Base-by-base conservation (phyloP, 2,888 invertebrate species). In the Cheiracanthium punctorium region DNA sequence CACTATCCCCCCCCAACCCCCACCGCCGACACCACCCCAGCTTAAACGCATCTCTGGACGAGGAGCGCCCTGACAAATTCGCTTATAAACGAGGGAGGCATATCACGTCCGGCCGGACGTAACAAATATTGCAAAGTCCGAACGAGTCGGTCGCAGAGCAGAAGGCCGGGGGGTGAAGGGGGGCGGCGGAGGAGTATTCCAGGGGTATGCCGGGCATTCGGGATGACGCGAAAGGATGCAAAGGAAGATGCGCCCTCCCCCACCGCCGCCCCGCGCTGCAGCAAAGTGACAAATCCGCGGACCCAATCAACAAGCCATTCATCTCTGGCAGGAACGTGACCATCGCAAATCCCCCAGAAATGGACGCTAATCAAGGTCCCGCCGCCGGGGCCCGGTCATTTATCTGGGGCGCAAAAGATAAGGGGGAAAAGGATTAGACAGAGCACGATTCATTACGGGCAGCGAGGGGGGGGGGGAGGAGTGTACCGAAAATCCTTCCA, bases 291-390 rank as follows among this genome's bases (percentile, higher is more conserved):
- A 58, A 58, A 58, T 58, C 58, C 58, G 17, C 4, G 14, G 24
- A 72, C 74, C 84, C 79, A 85, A 85, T 85, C 84, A 85, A 79
- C 84, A 79, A 85, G 79, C 84, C 84, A 85, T 85, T 85, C 84
- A 85, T 85, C 84, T 85, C 79, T 58, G 37, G 29, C 69, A 69
- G 37, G 24, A 71, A 65, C 80, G 80, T 73, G 80, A 85, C 84
- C 84, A 85, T 85, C 77, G 79, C 64, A 85, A 85, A 85, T 85
- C 79, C 84, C 79, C 80, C 33, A 82, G 82, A 82, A 82, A 82
- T 77, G 82, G 82, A 69, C 82, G 82, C 82, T 77, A 82, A 82
- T 82, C 82, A 82, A 82, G 29, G 82, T 41, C 28, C 82, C 71
- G 58, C 82, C 71, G 75, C 37, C 24, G 24, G 7, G 5, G n/a